phyloP scores from a whole-genome alignment of 2,888 invertebrate species.

The Taenaris catops region DNA sequence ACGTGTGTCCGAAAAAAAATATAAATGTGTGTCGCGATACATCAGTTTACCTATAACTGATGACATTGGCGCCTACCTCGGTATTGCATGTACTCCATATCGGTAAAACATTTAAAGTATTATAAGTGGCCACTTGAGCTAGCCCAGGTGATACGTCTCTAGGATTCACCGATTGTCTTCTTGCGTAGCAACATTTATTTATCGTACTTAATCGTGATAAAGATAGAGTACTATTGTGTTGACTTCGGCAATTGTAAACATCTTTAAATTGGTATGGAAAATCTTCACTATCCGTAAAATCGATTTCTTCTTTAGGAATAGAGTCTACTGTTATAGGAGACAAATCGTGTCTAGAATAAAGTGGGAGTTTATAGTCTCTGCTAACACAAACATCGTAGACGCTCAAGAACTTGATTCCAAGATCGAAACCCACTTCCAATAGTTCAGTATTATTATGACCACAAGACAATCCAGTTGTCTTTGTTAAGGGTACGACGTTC shows the following conservation, averaged over 20 bases:
- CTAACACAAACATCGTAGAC: conserved; percentile 44
- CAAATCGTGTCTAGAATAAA: neutral
- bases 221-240: conserved; percentile 25
- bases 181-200: conserved; percentile 40
- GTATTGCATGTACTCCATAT: conserved; percentile 45
- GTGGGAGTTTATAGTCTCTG: conserved; percentile 23
- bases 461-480: conserved; percentile 29
- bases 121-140: conserved; percentile 34
- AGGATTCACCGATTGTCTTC: conserved; percentile 40
- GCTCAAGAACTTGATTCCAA: conserved; percentile 21
- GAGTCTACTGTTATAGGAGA: conserved; percentile 19
- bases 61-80: no score
- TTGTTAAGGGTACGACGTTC: conserved; percentile 21
- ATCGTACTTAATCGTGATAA: conserved; percentile 2
- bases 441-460: conserved; percentile 28
- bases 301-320: conserved; percentile 8
- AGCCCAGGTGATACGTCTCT: conserved; percentile 39
- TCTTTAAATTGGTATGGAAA: conserved; percentile 27
- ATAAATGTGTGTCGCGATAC: no score
- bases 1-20: no score
- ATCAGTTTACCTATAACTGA: no score
- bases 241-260: conserved; percentile 36
- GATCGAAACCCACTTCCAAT: conserved; percentile 33
- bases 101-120: conserved; percentile 42
- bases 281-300: conserved; percentile 11